phyloP scores from a whole-genome alignment of 2,797 vertebrate species.

The Amphiprion clarkii region DNA sequence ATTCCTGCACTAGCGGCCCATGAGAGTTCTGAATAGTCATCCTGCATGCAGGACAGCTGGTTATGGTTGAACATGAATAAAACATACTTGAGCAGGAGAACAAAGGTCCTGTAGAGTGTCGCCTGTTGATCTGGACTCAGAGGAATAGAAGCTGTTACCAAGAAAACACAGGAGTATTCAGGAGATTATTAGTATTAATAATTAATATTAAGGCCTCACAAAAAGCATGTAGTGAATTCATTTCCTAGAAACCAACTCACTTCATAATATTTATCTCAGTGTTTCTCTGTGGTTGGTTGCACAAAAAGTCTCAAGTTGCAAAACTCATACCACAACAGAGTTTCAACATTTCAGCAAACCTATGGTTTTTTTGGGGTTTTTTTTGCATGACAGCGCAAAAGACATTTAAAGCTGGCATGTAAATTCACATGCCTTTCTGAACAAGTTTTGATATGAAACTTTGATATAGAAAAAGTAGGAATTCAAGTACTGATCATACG shows the following conservation, averaged over 20 bases:
- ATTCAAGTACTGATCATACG: not conserved
- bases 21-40: not conserved
- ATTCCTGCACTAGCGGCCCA: no score
- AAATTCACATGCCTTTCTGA: not conserved
- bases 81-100: conserved; percentile 91
- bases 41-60: not conserved
- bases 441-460: not conserved
- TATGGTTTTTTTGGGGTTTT: not conserved
- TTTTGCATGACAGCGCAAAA: not conserved
- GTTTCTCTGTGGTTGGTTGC: not conserved
- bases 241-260: not conserved
- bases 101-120: conserved; percentile 90
- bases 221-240: not conserved
- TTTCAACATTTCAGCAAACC: not conserved
- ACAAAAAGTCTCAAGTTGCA: not conserved
- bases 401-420: not conserved
- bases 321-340: not conserved
- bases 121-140: conserved; percentile 87
- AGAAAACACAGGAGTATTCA: conserved; percentile 15
- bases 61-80: not conserved
- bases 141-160: conserved; percentile 89
- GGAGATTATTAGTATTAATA: not conserved
- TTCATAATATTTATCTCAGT: no score
- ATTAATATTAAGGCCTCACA: not conserved
- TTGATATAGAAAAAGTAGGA: not conserved